Evolutionary conservation across 2,888 invertebrate genomes (phyloP).

Genomic region (Syritta pipiens): DNA sequence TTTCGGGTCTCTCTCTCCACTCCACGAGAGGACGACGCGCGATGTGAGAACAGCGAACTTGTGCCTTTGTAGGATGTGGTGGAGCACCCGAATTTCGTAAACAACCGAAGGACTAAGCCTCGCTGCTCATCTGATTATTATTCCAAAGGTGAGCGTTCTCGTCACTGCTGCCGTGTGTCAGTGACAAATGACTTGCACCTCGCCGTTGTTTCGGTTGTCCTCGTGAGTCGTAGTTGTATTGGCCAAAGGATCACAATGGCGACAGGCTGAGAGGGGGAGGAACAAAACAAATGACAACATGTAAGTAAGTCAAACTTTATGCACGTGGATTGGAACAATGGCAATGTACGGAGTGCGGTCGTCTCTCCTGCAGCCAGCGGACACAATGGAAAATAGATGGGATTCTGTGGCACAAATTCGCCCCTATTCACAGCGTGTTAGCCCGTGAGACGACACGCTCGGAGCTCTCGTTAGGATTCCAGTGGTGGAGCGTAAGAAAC

Average conservation of each 20-base stretch:
- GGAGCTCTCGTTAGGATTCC: slow-evolving; percentile 43
- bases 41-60: slow-evolving; percentile 13
- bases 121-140: slow-evolving; percentile 66
- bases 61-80: background rate
- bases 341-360: slow-evolving; percentile 20
- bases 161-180: slow-evolving; percentile 60
- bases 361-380: slow-evolving; percentile 34
- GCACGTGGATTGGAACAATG: slow-evolving; percentile 65
- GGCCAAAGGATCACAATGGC: slow-evolving; percentile 13
- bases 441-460: background rate
- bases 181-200: slow-evolving; percentile 69
- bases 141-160: slow-evolving; percentile 63
- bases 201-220: slow-evolving; percentile 33
- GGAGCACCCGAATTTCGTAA: slow-evolving; percentile 26
- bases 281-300: slow-evolving; percentile 67
- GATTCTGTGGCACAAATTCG: slow-evolving; percentile 3
- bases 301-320: slow-evolving; percentile 64
- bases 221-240: background rate
- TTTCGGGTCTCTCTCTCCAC: slow-evolving; percentile 41
- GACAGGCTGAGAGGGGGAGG: slow-evolving; percentile 42
- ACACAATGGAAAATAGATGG: slow-evolving; percentile 28
- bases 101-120: slow-evolving; percentile 50
- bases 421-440: slow-evolving; percentile 1
- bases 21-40: background rate
- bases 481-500: slow-evolving; percentile 25